A percentile compares a stretch with the other conserved stretches of the same genome.
phyloP scores from a whole-genome alignment of 2,113 vertebrate species.

The Ovibos moschatus region DNA sequence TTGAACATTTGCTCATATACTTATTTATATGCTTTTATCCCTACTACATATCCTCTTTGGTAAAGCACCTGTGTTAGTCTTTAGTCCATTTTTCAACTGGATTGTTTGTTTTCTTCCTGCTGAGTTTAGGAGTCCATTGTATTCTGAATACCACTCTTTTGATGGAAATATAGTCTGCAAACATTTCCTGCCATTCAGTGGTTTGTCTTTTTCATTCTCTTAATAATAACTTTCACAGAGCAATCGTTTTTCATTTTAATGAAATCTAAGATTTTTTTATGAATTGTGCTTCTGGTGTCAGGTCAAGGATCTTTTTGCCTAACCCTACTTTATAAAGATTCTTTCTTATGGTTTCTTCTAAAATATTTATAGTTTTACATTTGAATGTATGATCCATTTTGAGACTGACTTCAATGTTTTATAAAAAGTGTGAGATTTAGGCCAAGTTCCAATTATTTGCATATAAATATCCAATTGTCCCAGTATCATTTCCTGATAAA shows the following conservation, averaged over 20 bases:
- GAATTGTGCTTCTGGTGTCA: neutral
- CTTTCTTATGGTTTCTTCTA: neutral
- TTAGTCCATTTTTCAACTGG: neutral
- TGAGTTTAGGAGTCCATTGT: neutral
- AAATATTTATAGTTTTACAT: neutral
- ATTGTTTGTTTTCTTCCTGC: neutral
- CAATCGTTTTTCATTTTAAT: neutral
- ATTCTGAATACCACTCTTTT: neutral
- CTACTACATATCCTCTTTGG: neutral
- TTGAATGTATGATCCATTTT: neutral
- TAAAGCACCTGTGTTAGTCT: neutral
- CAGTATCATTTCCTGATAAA: neutral
- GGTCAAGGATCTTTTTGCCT: neutral
- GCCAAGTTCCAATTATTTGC: neutral
- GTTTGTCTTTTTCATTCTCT: neutral
- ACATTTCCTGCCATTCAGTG: neutral
- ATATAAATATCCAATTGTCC: neutral
- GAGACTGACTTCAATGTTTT: neutral
- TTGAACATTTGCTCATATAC: neutral
- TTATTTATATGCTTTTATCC: neutral
- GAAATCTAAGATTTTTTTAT: neutral
- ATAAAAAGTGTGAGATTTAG: neutral
- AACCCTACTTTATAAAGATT: accelerated
- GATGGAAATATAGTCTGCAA: neutral
- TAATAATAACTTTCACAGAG: neutral